phyloP scores from a whole-genome alignment of 2,113 vertebrate genomes.

The Hoplias malabaricus region DNA sequence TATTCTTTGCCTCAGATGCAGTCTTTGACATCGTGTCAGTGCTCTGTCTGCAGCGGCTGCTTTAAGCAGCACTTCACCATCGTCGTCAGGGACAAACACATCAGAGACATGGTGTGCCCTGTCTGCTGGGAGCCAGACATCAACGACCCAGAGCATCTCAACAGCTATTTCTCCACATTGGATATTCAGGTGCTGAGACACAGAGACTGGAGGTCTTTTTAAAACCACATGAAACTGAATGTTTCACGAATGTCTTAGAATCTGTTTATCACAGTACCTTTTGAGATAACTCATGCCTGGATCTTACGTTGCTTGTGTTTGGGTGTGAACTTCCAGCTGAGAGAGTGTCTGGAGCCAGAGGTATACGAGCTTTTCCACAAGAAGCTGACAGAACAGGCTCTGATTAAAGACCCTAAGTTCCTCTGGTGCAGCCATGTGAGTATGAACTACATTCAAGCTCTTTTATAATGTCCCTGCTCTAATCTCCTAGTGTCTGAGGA shows the following conservation, averaged over 20 bases:
- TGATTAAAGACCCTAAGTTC: constrained; percentile 89
- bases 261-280: background rate
- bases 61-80: constrained; percentile 86
- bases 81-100: constrained; percentile 84
- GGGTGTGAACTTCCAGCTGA: constrained; percentile 75
- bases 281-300: background rate
- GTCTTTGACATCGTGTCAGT: constrained; percentile 87
- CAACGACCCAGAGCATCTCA: constrained; percentile 80
- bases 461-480: too few relatives aligned
- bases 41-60: constrained; percentile 85
- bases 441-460: too few relatives aligned
- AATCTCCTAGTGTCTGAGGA: too few relatives aligned
- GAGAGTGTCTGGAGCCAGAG: constrained; percentile 83
- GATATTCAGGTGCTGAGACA: constrained; percentile 82
- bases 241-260: too few relatives aligned
- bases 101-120: constrained; percentile 88
- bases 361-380: constrained; percentile 87
- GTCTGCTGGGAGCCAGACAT: constrained; percentile 82
- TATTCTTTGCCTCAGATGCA: constrained; percentile 76
- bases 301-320: constrained; percentile 42
- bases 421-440: constrained; percentile 88
- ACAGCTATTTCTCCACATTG: constrained; percentile 87
- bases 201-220: too few relatives aligned
- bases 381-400: constrained; percentile 83
- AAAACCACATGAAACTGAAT: too few relatives aligned